Percentiles rank a stretch among this genome's conserved stretches.
phyloP scores from a whole-genome alignment of 2,797 vertebrate genomes.

The Amniataba percoides region DNA sequence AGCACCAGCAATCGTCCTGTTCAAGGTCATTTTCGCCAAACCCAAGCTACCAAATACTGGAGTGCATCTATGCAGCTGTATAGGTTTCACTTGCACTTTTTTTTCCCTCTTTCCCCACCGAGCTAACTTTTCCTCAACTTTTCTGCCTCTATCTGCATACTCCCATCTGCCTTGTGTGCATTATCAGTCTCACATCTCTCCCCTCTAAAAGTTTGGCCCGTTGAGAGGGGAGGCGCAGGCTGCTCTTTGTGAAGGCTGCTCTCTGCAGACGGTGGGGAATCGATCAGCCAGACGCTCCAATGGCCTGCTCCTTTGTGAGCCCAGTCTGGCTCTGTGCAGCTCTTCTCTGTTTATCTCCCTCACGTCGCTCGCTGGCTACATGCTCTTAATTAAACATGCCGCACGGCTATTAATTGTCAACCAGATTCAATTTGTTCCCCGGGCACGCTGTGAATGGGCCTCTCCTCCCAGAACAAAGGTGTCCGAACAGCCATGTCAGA shows the following conservation, averaged over 20 bases:
- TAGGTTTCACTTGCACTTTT: conserved; percentile 43
- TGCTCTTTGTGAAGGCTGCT: conserved; percentile 78
- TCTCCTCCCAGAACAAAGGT: conserved; percentile 84
- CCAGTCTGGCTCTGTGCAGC: conserved; percentile 73
- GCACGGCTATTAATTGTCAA: conserved; percentile 87
- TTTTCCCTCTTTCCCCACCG: conserved; percentile 4
- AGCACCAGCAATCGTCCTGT: conserved; percentile 30
- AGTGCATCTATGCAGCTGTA: conserved; percentile 37
- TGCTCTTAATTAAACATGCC: conserved; percentile 87
- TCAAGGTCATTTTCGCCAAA: conserved; percentile 68
- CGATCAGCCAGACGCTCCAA: conserved; percentile 81
- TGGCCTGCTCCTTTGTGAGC: conserved; percentile 82
- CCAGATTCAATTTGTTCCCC: conserved; percentile 86
- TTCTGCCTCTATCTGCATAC: conserved; percentile 72
- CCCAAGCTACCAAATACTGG: conserved; percentile 23
- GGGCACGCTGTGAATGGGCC: conserved; percentile 82
- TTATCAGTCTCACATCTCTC: conserved; percentile 79
- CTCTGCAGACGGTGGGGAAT: conserved; percentile 80
- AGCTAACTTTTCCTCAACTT: conserved; percentile 66
- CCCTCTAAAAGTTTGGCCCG: conserved; percentile 67
- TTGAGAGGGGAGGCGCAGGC: conserved; percentile 62
- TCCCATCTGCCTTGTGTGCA: conserved; percentile 72
- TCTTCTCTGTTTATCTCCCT: conserved; percentile 82
- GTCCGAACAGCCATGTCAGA: conserved; percentile 82
- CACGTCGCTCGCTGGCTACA: conserved; percentile 77